Evolutionary conservation across 2,888 invertebrate species (phyloP).

Genomic region (Drosophila niveifrons): DNA sequence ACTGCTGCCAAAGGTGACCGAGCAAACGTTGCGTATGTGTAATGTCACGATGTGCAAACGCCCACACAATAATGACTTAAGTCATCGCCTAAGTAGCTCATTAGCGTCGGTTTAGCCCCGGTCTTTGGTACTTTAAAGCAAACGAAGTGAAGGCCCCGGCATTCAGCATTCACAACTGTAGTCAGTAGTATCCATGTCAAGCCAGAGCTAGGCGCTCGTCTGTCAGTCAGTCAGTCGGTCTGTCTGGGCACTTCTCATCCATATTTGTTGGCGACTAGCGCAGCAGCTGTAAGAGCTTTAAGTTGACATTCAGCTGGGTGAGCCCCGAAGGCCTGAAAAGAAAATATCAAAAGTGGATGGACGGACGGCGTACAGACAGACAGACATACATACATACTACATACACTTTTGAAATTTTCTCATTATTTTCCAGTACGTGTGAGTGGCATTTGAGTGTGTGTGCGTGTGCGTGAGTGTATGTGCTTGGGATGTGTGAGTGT

Average conservation of each 20-base stretch:
- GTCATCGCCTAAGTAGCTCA: slow-evolving; percentile 77
- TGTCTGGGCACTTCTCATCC: slow-evolving; percentile 14
- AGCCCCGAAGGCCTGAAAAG: slow-evolving; percentile 39
- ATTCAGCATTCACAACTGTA: neutral
- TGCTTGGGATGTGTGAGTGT: slow-evolving; percentile 11
- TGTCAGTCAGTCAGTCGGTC: slow-evolving; percentile 1
- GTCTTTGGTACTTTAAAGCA: slow-evolving; percentile 47
- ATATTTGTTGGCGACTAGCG: slow-evolving; percentile 59
- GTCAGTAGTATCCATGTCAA: neutral
- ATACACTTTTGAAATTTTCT: slow-evolving; percentile 74
- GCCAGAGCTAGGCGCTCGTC: neutral
- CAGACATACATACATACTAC: too few species aligned
- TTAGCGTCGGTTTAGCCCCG: slow-evolving; percentile 64
- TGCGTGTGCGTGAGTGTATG: slow-evolving; percentile 28
- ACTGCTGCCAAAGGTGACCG: slow-evolving; percentile 21
- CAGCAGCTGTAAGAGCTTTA: slow-evolving; percentile 67
- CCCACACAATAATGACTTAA: slow-evolving; percentile 71
- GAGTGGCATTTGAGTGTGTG: slow-evolving; percentile 42
- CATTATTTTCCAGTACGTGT: slow-evolving; percentile 68
- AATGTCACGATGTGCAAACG: slow-evolving; percentile 60
- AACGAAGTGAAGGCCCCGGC: slow-evolving; percentile 28
- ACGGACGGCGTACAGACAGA: slow-evolving; percentile 25
- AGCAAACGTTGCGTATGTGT: slow-evolving; percentile 67
- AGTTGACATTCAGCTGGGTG: slow-evolving; percentile 70
- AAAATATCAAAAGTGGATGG: slow-evolving; percentile 64